These are phyloP conservation scores for Drosophila novamexicana DNA, from an alignment of 1,140 invertebrate species.

Conservation along the genomic window DNA sequence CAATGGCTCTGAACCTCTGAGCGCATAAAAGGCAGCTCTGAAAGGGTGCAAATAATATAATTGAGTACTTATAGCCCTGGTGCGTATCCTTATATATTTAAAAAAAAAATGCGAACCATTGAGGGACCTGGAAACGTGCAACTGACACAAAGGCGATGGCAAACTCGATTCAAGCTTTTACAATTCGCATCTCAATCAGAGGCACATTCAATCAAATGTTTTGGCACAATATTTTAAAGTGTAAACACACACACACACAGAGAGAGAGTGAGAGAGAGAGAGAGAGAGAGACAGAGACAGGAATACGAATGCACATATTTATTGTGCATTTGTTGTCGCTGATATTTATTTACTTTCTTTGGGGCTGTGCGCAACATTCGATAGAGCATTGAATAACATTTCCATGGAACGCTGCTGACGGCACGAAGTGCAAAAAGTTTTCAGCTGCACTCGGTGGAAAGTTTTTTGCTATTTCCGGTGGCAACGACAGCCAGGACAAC, in stretches of 20 bases:
- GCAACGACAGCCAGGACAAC: slow-evolving; percentile 24
- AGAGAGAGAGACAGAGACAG: slow-evolving; percentile 5
- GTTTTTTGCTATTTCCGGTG: slow-evolving; percentile 69
- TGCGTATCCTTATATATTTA: not conserved
- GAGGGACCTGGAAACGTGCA: not conserved
- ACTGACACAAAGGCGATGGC: slow-evolving; percentile 13
- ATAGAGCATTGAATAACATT: slow-evolving; percentile 69
- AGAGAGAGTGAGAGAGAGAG: slow-evolving; percentile 5
- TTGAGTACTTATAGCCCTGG: not conserved
- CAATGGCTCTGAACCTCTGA: no score
- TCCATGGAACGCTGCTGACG: slow-evolving; percentile 42
- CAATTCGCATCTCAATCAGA: slow-evolving; percentile 68
- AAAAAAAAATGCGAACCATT: not conserved
- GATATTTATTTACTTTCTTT: slow-evolving; percentile 55
- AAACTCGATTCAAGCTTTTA: slow-evolving; percentile 38
- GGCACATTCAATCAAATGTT: slow-evolving; percentile 65
- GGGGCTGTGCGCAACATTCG: slow-evolving; percentile 29
- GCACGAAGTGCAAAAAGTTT: slow-evolving; percentile 46
- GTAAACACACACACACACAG: slow-evolving; percentile 18
- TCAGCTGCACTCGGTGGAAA: slow-evolving; percentile 64
- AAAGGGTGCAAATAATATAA: not conserved
- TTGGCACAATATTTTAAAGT: slow-evolving; percentile 46
- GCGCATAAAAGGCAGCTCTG: no score
- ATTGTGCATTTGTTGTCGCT: slow-evolving; percentile 43
- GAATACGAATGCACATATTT: slow-evolving; percentile 12